These are phyloP conservation scores for Anastatus disparis DNA, from an alignment of 1,140 invertebrate species.

Conservation along the genomic window DNA sequence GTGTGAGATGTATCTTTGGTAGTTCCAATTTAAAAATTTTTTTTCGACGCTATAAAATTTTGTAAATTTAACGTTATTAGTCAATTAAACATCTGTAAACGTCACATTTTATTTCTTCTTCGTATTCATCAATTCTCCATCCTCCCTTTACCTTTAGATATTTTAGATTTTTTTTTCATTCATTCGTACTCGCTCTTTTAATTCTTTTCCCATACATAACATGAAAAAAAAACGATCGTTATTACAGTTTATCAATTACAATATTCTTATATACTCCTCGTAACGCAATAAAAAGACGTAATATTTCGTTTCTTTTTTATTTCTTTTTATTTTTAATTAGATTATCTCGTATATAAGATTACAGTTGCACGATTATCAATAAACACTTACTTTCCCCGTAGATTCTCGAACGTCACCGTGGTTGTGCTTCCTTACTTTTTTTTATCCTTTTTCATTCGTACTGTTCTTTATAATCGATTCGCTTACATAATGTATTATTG, in stretches of 20 bases:
- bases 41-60: slow-evolving; percentile 28
- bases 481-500: too few relatives aligned
- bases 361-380: slow-evolving; percentile 9
- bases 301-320: slow-evolving; percentile 9
- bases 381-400: slow-evolving; percentile 18
- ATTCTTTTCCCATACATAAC: slow-evolving; percentile 22
- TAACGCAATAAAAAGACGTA: slow-evolving; percentile 36
- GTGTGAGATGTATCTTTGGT: neutral
- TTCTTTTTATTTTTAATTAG: slow-evolving; percentile 17
- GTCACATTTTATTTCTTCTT: slow-evolving; percentile 1
- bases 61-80: slow-evolving; percentile 26
- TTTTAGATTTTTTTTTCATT: slow-evolving; percentile 14
- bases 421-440: neutral
- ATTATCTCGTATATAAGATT: slow-evolving; percentile 7
- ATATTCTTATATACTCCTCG: slow-evolving; percentile 20
- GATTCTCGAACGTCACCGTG: slow-evolving; percentile 24
- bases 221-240: slow-evolving; percentile 30
- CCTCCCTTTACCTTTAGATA: slow-evolving; percentile 6
- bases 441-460: neutral
- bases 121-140: slow-evolving; percentile 19
- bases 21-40: neutral
- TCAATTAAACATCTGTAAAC: slow-evolving; percentile 35
- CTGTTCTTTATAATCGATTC: too few relatives aligned
- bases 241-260: slow-evolving; percentile 14
- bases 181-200: slow-evolving; percentile 18